phyloP scores from a whole-genome alignment of 2,797 vertebrate genomes.

The Bovichtus variegatus region DNA sequence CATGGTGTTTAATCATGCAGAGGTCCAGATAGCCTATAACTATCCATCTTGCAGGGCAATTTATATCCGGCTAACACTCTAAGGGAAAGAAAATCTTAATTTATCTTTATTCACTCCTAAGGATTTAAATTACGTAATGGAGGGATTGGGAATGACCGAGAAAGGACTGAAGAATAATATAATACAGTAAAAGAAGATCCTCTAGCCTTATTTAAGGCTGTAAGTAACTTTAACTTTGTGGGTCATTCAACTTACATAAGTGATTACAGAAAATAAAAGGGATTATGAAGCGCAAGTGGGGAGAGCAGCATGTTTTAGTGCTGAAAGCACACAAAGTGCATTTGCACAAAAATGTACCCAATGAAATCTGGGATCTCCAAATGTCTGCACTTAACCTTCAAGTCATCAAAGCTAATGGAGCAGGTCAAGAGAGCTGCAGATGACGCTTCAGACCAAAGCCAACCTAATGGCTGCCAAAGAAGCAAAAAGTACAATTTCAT shows the following conservation, averaged over 20 bases:
- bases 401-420: constrained; percentile 50
- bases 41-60: constrained; percentile 43
- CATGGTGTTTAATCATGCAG: constrained; percentile 50
- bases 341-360: constrained; percentile 18
- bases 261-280: constrained; percentile 37
- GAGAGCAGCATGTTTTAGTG: not conserved
- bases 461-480: constrained; percentile 44
- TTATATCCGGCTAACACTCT: constrained; percentile 19
- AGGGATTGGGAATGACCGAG: constrained; percentile 16
- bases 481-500: constrained; percentile 20
- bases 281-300: constrained; percentile 16
- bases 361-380: constrained; percentile 25
- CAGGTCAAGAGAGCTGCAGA: constrained; percentile 35
- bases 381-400: constrained; percentile 54
- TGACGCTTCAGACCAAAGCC: constrained; percentile 39
- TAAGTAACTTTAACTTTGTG: constrained; percentile 17
- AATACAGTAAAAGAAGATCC: not conserved
- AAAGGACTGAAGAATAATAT: not conserved
- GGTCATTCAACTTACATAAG: constrained; percentile 23
- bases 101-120: constrained; percentile 19
- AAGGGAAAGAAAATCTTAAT: constrained; percentile 23
- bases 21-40: constrained; percentile 27
- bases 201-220: constrained; percentile 4
- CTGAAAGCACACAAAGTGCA: constrained; percentile 25
- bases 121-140: not conserved